These are phyloP conservation scores for Drosophila mayri DNA, from an alignment of 1,140 invertebrate species.

Conservation along the genomic window DNA sequence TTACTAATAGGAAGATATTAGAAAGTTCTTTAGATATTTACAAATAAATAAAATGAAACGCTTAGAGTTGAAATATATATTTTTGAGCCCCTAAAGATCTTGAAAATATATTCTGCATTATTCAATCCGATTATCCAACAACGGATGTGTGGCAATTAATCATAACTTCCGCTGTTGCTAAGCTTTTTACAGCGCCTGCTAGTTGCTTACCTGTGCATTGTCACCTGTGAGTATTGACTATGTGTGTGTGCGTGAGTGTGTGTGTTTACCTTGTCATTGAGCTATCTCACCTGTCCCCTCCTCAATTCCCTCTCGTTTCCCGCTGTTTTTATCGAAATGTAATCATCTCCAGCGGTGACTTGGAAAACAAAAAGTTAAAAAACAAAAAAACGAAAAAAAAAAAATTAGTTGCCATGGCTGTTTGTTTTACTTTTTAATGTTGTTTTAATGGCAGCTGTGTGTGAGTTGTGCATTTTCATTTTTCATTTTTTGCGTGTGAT, in stretches of 20 bases:
- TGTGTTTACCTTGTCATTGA: slow-evolving; percentile 45
- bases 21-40: too few relatives aligned
- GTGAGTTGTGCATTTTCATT: slow-evolving; percentile 13
- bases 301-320: neutral
- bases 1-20: too few relatives aligned
- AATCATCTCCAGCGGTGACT: slow-evolving; percentile 49
- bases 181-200: slow-evolving; percentile 58
- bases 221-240: slow-evolving; percentile 14
- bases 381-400: neutral
- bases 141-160: slow-evolving; percentile 54
- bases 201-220: slow-evolving; percentile 33
- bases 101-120: slow-evolving; percentile 1
- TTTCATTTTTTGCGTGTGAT: slow-evolving; percentile 19
- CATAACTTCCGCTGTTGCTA: slow-evolving; percentile 48
- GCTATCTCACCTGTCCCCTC: slow-evolving; percentile 12
- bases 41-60: too few relatives aligned
- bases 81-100: neutral
- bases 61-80: too few relatives aligned
- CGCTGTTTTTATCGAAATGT: slow-evolving; percentile 52
- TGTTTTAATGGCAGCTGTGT: slow-evolving; percentile 72
- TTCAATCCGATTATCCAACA: slow-evolving; percentile 22
- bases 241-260: slow-evolving; percentile 1
- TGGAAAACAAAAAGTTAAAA: slow-evolving; percentile 30
- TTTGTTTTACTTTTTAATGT: slow-evolving; percentile 73
- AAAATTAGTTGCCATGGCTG: slow-evolving; percentile 65